Percentiles rank a stretch among this genome's conserved stretches.
phyloP scores from a whole-genome alignment of 2,888 invertebrate species.

The Volucella zonaria region DNA sequence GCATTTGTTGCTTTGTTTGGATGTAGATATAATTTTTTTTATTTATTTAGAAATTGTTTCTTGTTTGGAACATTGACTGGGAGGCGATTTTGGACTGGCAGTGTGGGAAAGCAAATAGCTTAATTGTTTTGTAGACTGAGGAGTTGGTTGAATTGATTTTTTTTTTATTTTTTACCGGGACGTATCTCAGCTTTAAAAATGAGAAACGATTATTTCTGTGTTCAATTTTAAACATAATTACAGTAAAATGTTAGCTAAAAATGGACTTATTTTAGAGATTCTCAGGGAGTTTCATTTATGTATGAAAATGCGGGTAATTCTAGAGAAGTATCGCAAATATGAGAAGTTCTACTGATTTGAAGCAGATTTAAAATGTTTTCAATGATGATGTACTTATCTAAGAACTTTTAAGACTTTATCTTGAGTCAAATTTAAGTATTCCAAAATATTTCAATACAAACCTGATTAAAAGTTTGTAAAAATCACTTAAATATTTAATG shows the following conservation, averaged over 20 bases:
- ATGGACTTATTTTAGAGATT: too few relatives aligned
- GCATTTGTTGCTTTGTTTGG: conserved; percentile 57
- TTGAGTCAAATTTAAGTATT: too few relatives aligned
- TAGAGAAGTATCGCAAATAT: too few relatives aligned
- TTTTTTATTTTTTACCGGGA: not conserved
- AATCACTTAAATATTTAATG: too few relatives aligned
- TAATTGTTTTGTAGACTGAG: conserved; percentile 53
- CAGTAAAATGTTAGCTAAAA: not conserved
- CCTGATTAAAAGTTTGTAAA: too few relatives aligned
- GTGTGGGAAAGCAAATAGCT: conserved; percentile 70
- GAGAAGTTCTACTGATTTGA: too few relatives aligned
- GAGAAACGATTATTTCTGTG: conserved; percentile 18
- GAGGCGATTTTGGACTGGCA: conserved; percentile 43
- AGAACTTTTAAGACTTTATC: too few relatives aligned
- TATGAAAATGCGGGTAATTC: not conserved
- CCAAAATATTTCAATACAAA: too few relatives aligned
- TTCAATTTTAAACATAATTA: conserved; percentile 25
- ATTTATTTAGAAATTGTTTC: conserved; percentile 6
- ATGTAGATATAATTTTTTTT: conserved; percentile 32
- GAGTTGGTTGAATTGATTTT: conserved; percentile 27
- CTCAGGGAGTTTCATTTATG: too few relatives aligned
- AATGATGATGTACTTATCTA: too few relatives aligned
- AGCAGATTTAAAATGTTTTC: too few relatives aligned
- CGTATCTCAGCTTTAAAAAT: conserved; percentile 2
- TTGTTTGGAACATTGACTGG: conserved; percentile 9